Conservation (phyloP, 1,140 invertebrate genomes). For the Papilio xuthus region DNA sequence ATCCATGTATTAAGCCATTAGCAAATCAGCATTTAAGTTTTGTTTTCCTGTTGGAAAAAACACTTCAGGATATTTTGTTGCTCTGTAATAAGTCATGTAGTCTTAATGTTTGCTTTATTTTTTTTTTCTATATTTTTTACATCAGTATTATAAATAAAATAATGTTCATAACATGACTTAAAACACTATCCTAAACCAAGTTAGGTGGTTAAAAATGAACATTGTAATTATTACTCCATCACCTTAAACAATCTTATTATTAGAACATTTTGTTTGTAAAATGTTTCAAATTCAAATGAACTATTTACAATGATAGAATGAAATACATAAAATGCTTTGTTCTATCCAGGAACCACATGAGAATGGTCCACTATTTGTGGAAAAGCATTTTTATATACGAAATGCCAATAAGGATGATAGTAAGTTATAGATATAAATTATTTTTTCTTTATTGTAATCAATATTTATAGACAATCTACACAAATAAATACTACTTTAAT, state of each 20-base stretch:
- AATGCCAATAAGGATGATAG: slow-evolving; percentile 91
- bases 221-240: too few relatives aligned
- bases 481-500: too few relatives aligned
- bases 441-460: slow-evolving; percentile 15
- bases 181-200: too few relatives aligned
- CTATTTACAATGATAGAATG: too few relatives aligned
- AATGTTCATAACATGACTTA: too few relatives aligned
- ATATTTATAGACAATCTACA: slow-evolving; percentile 9
- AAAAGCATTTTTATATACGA: slow-evolving; percentile 97
- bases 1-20: too few relatives aligned
- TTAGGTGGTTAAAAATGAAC: too few relatives aligned
- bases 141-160: too few relatives aligned
- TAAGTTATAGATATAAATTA: slow-evolving; percentile 81
- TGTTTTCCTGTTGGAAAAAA: not conserved
- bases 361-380: slow-evolving; percentile 97
- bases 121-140: too few relatives aligned
- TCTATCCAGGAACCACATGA: slow-evolving; percentile 90
- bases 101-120: too few relatives aligned
- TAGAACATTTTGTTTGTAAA: too few relatives aligned
- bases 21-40: not conserved
- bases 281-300: not conserved
- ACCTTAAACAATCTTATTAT: too few relatives aligned
- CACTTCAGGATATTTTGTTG: not conserved
- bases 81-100: not conserved
- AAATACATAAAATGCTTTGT: slow-evolving; percentile 33